Evolutionary conservation across 35 echinoderm and acorn worm genomes (phyloP).

Genomic region (Apostichopus japonicus): DNA sequence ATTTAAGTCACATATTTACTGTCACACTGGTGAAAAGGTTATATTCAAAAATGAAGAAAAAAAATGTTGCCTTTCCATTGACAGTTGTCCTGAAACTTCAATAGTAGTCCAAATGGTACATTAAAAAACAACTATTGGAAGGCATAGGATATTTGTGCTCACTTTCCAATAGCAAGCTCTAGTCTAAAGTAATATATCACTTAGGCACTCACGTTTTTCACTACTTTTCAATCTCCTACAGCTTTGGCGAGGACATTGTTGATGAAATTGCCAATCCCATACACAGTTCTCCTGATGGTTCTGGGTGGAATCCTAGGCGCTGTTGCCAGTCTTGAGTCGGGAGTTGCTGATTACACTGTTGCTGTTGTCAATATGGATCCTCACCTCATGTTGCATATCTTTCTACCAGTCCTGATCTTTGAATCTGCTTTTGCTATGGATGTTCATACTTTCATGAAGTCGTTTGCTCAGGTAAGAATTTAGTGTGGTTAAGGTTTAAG

Average conservation of each 20-base stretch:
- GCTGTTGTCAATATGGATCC: slow-evolving; percentile 86
- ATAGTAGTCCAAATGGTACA: no score
- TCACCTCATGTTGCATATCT: slow-evolving; percentile 85
- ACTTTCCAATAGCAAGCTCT: no score
- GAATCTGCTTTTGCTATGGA: slow-evolving; percentile 99
- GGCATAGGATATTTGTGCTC: no score
- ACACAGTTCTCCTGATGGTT: slow-evolving; percentile 89
- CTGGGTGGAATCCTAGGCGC: slow-evolving; percentile 74
- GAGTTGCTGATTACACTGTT: slow-evolving; percentile 62
- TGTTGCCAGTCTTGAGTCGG: slow-evolving; percentile 36
- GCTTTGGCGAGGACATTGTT: slow-evolving; percentile 75
- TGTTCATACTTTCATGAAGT: slow-evolving; percentile 93
- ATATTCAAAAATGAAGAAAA: no score
- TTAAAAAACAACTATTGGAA: no score
- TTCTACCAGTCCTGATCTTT: slow-evolving; percentile 92
- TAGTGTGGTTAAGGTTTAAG: neutral
- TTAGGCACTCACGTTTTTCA: no score
- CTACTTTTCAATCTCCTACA: neutral
- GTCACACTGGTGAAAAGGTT: no score
- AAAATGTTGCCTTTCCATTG: no score
- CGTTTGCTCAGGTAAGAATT: slow-evolving; percentile 67
- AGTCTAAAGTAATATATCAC: no score
- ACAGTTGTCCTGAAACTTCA: no score
- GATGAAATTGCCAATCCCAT: slow-evolving; percentile 89
- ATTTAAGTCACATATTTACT: no score